Conservation (phyloP, 2,797 vertebrate genomes). For the Hippocampus kuda region DNA sequence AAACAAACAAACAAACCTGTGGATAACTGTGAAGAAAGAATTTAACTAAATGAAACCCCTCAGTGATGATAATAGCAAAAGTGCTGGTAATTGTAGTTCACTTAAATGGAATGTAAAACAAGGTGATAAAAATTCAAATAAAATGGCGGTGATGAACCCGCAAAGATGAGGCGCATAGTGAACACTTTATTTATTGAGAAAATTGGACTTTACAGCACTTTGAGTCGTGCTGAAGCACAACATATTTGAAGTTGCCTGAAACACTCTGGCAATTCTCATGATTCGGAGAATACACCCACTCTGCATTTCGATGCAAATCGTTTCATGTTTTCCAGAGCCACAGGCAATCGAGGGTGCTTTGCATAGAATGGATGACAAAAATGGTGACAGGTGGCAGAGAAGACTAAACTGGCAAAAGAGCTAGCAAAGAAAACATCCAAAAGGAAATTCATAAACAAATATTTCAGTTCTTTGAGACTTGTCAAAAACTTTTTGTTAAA, state of each 20-base stretch:
- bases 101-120: conserved; percentile 34
- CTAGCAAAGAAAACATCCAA: not conserved
- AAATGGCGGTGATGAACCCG: conserved; percentile 33
- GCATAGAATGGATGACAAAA: not conserved
- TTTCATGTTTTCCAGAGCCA: conserved; percentile 1
- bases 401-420: too few relatives aligned
- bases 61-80: conserved; percentile 19
- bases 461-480: not conserved
- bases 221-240: not conserved
- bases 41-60: conserved; percentile 18
- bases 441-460: not conserved
- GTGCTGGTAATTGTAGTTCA: conserved; percentile 35
- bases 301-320: not conserved
- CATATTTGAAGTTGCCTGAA: conserved; percentile 6
- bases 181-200: conserved; percentile 18
- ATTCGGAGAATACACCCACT: not conserved
- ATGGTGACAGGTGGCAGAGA: not conserved
- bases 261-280: not conserved
- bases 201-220: not conserved
- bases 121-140: conserved; percentile 33
- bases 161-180: conserved; percentile 15
- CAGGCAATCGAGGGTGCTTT: not conserved
- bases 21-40: conserved; percentile 7
- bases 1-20: conserved; percentile 4
- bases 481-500: too few relatives aligned